phyloP scores from a whole-genome alignment of 2,113 vertebrate species.

The Stictonetta naevosa region DNA sequence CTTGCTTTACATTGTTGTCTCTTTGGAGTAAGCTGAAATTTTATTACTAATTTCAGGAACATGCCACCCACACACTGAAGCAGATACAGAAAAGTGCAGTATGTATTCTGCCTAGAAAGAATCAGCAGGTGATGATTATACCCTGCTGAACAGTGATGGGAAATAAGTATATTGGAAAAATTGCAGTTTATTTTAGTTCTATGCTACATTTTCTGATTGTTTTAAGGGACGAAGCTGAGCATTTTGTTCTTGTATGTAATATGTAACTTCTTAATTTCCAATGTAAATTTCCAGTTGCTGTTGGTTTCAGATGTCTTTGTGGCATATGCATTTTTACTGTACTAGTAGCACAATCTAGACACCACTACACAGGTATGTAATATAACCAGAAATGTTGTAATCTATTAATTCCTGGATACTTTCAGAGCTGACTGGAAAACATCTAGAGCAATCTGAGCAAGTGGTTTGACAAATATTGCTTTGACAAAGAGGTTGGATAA shows the following conservation, averaged over 20 bases:
- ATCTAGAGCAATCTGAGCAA: not conserved
- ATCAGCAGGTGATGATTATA: constrained; percentile 65
- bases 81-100: constrained; percentile 52
- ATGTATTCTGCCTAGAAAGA: constrained; percentile 36
- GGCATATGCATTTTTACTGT: not conserved
- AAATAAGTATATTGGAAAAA: constrained; percentile 39
- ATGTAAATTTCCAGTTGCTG: not conserved
- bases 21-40: constrained; percentile 14
- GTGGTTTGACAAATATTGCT: not conserved
- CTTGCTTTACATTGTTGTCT: constrained; percentile 3
- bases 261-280: not conserved
- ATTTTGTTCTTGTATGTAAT: not conserved
- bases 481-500: not conserved
- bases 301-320: not conserved
- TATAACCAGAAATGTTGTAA: not conserved
- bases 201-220: not conserved
- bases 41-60: constrained; percentile 56
- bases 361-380: not conserved
- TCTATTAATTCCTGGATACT: not conserved
- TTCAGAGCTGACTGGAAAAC: not conserved
- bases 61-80: constrained; percentile 14
- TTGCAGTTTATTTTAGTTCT: constrained; percentile 13
- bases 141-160: constrained; percentile 34
- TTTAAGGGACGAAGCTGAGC: not conserved
- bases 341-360: not conserved